Conservation (phyloP, 2,888 invertebrate genomes). For the Macrophya annulata region DNA sequence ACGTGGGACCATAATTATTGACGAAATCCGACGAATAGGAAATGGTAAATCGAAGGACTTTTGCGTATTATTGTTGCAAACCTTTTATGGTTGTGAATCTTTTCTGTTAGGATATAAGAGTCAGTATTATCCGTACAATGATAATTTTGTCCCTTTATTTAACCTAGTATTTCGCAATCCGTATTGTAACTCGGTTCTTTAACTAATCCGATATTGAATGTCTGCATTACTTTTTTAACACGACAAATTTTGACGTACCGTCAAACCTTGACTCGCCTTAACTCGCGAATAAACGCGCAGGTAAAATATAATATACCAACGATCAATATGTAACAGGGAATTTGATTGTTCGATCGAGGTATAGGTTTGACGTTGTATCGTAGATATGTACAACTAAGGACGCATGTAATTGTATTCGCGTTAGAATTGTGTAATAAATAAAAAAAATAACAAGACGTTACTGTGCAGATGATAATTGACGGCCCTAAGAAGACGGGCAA, state of each 20-base stretch:
- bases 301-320: not conserved
- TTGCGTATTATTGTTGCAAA: too few relatives aligned
- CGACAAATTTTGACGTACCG: not conserved
- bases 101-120: too few relatives aligned
- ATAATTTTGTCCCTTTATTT: too few relatives aligned
- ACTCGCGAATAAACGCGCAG: not conserved
- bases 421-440: not conserved
- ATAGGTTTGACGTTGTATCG: not conserved
- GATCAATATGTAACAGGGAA: not conserved
- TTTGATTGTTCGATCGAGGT: not conserved
- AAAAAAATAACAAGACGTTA: constrained; percentile 27
- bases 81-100: too few relatives aligned
- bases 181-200: not conserved
- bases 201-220: not conserved
- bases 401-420: not conserved
- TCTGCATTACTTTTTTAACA: not conserved
- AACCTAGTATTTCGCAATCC: not conserved
- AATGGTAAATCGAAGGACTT: not conserved
- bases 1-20: not conserved
- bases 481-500: not conserved
- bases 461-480: not conserved
- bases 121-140: too few relatives aligned
- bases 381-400: not conserved
- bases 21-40: not conserved
- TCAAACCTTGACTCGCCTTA: not conserved